These are phyloP conservation scores for Sipha flava DNA, from an alignment of 1,140 invertebrate genomes.

Conservation along the genomic window DNA sequence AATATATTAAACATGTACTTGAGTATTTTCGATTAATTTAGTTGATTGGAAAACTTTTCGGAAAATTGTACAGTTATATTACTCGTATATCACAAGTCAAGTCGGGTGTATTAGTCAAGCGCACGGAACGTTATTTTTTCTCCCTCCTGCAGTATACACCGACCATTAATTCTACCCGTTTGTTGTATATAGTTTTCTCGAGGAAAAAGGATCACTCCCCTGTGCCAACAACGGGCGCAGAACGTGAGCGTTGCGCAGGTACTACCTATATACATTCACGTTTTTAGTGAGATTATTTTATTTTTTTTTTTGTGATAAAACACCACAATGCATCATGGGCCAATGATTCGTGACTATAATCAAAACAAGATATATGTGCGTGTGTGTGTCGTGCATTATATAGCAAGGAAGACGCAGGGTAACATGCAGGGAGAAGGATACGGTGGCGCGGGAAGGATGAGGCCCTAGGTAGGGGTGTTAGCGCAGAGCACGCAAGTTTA, in stretches of 20 bases:
- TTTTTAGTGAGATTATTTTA: slow-evolving; percentile 10
- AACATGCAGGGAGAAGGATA: no score
- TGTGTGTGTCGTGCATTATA: no score
- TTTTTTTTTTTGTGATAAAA: slow-evolving; percentile 10
- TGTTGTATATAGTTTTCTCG: neutral
- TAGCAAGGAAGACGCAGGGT: no score
- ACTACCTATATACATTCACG: no score
- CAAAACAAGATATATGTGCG: neutral
- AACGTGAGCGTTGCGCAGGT: no score
- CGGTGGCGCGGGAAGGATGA: no score
- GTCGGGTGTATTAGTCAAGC: neutral
- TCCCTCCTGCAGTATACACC: neutral
- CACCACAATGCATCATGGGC: neutral
- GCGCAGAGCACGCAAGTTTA: no score
- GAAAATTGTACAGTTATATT: neutral
- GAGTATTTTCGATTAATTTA: neutral
- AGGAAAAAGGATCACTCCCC: neutral
- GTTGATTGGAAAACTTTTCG: neutral
- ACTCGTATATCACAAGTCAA: no score
- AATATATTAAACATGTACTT: no score
- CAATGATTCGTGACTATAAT: neutral
- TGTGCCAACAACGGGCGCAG: neutral
- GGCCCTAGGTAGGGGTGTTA: no score
- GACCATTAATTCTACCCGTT: neutral
- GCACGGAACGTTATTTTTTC: neutral